Percentiles rank a stretch among this genome's conserved stretches.
These are phyloP conservation scores for Chrysina gloriosa DNA, from an alignment of 2,888 invertebrate genomes.

Conservation along the genomic window DNA sequence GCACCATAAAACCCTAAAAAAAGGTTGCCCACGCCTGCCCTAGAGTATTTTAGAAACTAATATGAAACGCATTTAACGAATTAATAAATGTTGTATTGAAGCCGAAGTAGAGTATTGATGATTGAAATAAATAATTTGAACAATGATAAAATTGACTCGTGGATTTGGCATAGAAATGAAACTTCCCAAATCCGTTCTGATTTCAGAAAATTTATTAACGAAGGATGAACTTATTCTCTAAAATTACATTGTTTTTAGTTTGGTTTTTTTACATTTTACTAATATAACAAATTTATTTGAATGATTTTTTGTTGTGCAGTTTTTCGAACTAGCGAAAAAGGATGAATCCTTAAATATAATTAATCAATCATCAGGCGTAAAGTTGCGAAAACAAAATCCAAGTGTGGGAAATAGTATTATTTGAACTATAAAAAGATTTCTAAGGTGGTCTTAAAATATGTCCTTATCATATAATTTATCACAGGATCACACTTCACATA, in stretches of 20 bases:
- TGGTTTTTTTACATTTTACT: conserved; percentile 15
- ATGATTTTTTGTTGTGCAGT: neutral
- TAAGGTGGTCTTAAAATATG: conserved; percentile 26
- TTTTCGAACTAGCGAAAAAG: too few species aligned
- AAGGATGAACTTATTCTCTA: conserved; percentile 33
- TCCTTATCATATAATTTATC: conserved; percentile 35
- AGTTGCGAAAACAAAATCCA: conserved; percentile 18
- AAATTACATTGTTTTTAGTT: conserved; percentile 14
- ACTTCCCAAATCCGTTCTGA: neutral
- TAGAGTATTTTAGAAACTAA: too few species aligned
- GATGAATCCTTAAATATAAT: conserved; percentile 21
- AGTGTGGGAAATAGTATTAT: conserved; percentile 23
- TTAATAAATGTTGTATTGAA: too few species aligned
- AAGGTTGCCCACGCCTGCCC: too few species aligned
- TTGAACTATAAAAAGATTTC: conserved; percentile 25
- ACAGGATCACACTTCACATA: conserved; percentile 29
- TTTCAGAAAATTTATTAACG: conserved; percentile 23
- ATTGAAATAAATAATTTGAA: neutral
- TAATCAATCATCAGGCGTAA: neutral
- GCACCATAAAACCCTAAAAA: too few species aligned
- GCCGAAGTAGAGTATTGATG: too few species aligned
- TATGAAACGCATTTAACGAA: too few species aligned
- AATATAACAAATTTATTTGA: conserved; percentile 1
- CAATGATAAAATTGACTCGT: too few species aligned
- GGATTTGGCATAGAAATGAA: too few species aligned